A percentile compares a stretch with the other conserved stretches of the same genome.
Evolutionary conservation across 2,797 vertebrate genomes (phyloP).

Genomic region (Pipistrellus nathusii): DNA sequence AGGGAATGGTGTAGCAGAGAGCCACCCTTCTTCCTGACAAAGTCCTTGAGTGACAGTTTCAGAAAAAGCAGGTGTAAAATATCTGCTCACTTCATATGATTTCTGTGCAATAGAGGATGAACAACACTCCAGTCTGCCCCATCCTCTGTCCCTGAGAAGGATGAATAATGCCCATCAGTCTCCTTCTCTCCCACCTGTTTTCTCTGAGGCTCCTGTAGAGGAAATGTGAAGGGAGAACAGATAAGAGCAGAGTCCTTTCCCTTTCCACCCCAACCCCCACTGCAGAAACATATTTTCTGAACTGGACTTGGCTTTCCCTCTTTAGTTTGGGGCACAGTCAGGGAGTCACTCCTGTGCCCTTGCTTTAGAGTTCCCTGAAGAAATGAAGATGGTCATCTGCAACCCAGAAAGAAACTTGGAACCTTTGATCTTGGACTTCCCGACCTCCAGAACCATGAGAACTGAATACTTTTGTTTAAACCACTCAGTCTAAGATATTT

Average conservation of each 20-base stretch:
- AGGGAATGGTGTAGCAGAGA: background rate
- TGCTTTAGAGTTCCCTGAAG: background rate
- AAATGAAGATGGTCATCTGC: background rate
- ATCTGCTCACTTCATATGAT: background rate
- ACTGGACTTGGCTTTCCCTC: background rate
- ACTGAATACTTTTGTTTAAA: background rate
- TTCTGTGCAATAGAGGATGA: background rate
- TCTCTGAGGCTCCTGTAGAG: background rate
- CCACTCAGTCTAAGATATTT: background rate
- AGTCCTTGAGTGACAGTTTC: background rate
- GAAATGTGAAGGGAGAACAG: background rate
- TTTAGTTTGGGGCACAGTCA: background rate
- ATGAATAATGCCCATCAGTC: background rate
- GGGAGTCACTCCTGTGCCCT: background rate
- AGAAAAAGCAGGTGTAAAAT: background rate
- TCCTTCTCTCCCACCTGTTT: background rate
- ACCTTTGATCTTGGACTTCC: background rate
- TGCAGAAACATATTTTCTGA: background rate
- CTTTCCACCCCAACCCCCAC: rapidly evolving
- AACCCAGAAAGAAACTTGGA: background rate
- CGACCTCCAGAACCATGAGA: background rate
- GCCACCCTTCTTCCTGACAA: background rate
- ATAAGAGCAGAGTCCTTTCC: background rate
- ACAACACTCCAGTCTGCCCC: background rate
- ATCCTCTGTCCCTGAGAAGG: background rate